Conservation (phyloP, 30 jellyfish, hydroid and myxozoan species). For the Aurelia aurita region DNA sequence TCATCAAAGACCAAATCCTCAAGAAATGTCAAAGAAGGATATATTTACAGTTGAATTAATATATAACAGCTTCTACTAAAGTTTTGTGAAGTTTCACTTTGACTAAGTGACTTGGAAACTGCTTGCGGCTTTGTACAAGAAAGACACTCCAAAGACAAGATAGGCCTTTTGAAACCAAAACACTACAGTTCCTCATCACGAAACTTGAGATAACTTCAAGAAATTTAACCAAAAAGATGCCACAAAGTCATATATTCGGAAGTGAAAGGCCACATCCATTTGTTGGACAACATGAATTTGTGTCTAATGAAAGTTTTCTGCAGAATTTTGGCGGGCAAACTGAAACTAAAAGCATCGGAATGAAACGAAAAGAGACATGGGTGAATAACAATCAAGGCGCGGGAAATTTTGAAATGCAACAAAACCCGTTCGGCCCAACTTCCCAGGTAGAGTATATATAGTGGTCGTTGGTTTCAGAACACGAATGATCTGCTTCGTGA, state of each 20-base stretch:
- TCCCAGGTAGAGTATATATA: not conserved
- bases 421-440: conserved; percentile 1
- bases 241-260: conserved; percentile 25
- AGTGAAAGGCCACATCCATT: conserved; percentile 20
- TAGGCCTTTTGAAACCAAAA: too few species aligned
- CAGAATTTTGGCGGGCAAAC: conserved; percentile 42
- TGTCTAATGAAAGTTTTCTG: not conserved
- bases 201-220: not conserved
- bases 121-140: too few species aligned
- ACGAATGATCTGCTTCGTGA: too few species aligned
- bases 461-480: too few species aligned
- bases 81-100: too few species aligned
- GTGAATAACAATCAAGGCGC: not conserved
- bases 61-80: too few species aligned
- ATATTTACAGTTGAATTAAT: too few species aligned
- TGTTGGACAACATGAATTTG: conserved; percentile 19
- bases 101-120: too few species aligned
- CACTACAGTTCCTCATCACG: too few species aligned
- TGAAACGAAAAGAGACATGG: conserved; percentile 51
- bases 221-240: not conserved
- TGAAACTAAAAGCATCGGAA: not conserved
- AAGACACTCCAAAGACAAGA: too few species aligned
- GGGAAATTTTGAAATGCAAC: conserved; percentile 54
- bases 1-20: conserved; percentile 1
- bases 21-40: too few species aligned